A percentile compares a stretch with the other conserved stretches of the same genome.
phyloP scores from a whole-genome alignment of 2,797 vertebrate species.

The Pangasius djambal region DNA sequence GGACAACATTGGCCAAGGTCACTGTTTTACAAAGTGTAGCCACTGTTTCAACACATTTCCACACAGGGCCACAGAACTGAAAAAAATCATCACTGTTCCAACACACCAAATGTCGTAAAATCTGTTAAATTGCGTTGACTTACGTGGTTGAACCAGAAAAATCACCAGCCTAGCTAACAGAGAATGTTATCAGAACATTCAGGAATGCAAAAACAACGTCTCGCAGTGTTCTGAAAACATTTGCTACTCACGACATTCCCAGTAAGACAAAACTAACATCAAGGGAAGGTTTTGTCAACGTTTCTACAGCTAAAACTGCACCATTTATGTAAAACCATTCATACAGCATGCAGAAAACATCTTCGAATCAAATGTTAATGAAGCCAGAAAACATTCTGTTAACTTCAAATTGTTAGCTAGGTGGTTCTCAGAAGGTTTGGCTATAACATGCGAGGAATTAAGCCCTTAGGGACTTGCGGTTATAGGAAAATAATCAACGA shows the following conservation, averaged over 20 bases:
- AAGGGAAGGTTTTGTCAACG: neutral
- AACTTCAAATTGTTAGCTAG: neutral
- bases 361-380: neutral
- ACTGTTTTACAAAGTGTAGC: constrained; percentile 7
- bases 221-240: too few relatives aligned
- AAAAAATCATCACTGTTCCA: neutral
- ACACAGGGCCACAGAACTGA: neutral
- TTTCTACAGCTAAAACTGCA: neutral
- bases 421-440: neutral
- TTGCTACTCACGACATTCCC: too few relatives aligned
- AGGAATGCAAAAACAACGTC: neutral
- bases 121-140: neutral
- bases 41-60: neutral
- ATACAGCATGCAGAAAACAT: neutral
- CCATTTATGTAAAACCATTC: neutral
- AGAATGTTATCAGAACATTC: neutral
- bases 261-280: neutral
- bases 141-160: neutral
- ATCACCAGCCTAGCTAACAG: neutral
- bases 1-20: constrained; percentile 46
- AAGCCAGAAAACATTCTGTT: neutral
- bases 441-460: neutral
- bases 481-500: neutral
- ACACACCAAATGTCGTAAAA: neutral
- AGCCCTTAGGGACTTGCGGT: neutral